phyloP scores from a whole-genome alignment of 2,113 vertebrate genomes.

The Sebastes fasciatus region DNA sequence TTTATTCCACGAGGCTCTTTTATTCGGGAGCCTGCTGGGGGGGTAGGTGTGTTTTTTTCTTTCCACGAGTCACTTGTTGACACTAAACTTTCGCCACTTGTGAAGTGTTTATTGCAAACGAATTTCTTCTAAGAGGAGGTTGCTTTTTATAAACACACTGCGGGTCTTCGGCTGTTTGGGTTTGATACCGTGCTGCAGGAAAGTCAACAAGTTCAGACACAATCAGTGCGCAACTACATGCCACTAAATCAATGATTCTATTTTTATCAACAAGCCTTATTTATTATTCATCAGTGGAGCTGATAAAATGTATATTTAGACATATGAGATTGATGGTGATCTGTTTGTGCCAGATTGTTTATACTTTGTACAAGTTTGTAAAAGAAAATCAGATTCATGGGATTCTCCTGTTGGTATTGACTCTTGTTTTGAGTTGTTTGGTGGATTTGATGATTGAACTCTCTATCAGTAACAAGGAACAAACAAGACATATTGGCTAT shows the following conservation, averaged over 20 bases:
- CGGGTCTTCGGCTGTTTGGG: constrained; percentile 32
- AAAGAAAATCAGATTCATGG: not conserved
- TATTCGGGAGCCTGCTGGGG: not conserved
- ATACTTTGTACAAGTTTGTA: not conserved
- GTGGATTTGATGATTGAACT: no score
- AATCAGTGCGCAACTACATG: not conserved
- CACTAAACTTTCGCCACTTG: constrained; percentile 57
- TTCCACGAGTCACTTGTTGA: constrained; percentile 67
- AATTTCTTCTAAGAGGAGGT: constrained; percentile 18
- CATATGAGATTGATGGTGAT: not conserved
- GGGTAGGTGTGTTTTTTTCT: not conserved
- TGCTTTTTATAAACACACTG: constrained; percentile 13
- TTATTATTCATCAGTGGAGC: not conserved
- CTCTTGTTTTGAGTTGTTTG: no score
- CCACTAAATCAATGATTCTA: not conserved
- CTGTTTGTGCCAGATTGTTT: not conserved
- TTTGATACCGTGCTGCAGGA: constrained; percentile 37
- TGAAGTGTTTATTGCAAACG: constrained; percentile 67
- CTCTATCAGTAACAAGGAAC: no score
- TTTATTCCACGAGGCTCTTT: not conserved
- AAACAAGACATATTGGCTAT: no score
- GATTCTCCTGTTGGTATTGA: no score
- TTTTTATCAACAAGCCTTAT: not conserved
- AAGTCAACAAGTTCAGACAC: constrained; percentile 18
- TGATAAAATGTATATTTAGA: not conserved